Evolutionary conservation across 2,113 vertebrate species (phyloP).

Genomic region (Oryzias celebensis): DNA sequence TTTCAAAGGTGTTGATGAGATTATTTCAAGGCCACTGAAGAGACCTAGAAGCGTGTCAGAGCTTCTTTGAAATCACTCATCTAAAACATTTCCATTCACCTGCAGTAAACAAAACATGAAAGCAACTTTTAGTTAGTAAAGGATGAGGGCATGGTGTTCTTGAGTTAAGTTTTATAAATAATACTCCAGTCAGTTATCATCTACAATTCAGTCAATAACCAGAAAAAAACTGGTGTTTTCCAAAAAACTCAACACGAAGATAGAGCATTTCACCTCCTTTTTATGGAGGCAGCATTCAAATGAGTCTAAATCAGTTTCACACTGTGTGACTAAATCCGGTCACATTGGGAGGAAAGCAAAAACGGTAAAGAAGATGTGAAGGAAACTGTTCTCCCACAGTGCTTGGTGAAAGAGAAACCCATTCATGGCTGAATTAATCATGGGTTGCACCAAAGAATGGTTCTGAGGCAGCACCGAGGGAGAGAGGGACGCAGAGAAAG

Average conservation of each 20-base stretch:
- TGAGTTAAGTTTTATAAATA: background rate
- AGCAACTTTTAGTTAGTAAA: too few species aligned
- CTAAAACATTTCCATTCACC: too few species aligned
- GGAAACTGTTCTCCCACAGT: constrained; percentile 45
- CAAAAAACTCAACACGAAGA: constrained; percentile 38
- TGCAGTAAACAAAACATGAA: too few species aligned
- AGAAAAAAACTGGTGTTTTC: constrained; percentile 10
- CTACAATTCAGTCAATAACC: constrained; percentile 3
- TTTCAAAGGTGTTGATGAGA: too few species aligned
- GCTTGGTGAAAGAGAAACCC: constrained; percentile 53
- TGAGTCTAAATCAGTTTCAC: constrained; percentile 62
- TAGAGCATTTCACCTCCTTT: constrained; percentile 40
- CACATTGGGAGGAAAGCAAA: constrained; percentile 51
- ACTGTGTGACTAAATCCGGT: constrained; percentile 55
- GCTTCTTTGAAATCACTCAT: too few species aligned
- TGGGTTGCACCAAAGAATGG: constrained; percentile 56
- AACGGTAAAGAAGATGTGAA: constrained; percentile 42
- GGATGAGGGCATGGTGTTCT: background rate
- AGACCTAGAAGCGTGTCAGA: too few species aligned
- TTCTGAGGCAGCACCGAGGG: constrained; percentile 31
- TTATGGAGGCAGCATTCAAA: constrained; percentile 57
- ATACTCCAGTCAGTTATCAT: background rate
- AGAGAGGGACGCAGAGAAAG: constrained; percentile 18
- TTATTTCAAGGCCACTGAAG: too few species aligned
- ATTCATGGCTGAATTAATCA: constrained; percentile 69